Conservation (phyloP, 1,140 invertebrate species). For the Drosophila elegans region DNA sequence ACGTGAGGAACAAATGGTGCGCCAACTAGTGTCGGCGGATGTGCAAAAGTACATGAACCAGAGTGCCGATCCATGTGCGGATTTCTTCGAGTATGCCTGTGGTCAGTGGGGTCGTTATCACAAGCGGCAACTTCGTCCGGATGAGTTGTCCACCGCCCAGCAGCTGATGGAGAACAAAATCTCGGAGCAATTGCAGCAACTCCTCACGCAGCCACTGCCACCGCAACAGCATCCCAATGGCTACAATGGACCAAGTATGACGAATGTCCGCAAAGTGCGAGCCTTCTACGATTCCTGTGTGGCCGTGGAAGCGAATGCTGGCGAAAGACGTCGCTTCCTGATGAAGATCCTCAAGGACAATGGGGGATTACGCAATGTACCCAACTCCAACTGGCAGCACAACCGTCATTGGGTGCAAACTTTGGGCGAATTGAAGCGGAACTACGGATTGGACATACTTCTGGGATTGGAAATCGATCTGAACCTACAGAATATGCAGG, state of each 20-base stretch:
- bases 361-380: constrained; percentile 56
- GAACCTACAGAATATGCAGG: constrained; percentile 54
- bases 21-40: constrained; percentile 82
- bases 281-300: constrained; percentile 93
- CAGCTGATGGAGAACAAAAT: constrained; percentile 49
- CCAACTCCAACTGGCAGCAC: constrained; percentile 56
- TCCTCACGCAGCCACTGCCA: constrained; percentile 42
- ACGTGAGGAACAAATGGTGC: constrained; percentile 45
- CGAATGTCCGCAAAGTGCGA: constrained; percentile 88
- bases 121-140: constrained; percentile 39
- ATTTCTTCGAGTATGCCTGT: constrained; percentile 91
- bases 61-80: constrained; percentile 91
- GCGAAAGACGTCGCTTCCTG: constrained; percentile 47
- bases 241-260: constrained; percentile 14
- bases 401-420: constrained; percentile 61
- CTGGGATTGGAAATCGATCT: constrained; percentile 67
- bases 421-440: constrained; percentile 49
- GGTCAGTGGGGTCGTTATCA: constrained; percentile 86
- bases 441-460: constrained; percentile 74
- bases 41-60: constrained; percentile 92
- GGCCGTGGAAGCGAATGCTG: constrained; percentile 84
- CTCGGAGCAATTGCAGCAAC: constrained; percentile 43
- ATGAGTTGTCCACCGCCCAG: constrained; percentile 47
- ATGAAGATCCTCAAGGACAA: constrained; percentile 56
- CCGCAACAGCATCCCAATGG: constrained; percentile 45